Evolutionary conservation across 2,888 invertebrate genomes (phyloP), one percentile per base, ranked within the genome.

Genomic region (Pollenia labialis): DNA sequence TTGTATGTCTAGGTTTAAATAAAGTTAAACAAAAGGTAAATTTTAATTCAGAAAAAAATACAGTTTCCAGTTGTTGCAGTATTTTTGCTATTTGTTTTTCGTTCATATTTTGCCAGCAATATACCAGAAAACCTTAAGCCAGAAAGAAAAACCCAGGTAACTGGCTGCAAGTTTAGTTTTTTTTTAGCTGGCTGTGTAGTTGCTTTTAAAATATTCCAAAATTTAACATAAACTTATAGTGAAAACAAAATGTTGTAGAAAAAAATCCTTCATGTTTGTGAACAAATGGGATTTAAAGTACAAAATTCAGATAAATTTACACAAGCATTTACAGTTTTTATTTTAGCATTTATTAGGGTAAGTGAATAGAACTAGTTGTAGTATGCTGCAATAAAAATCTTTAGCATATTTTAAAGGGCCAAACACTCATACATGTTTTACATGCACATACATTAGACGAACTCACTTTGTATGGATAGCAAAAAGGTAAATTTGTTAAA

Each of bases 241-340:
- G 42, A 74, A 48, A 81, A 74, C 72, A 81, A 75, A 74, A 74
- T 42, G 23, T 74, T 60, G 62, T 18, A 62, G 58, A 32, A 66
- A 71, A 79, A 82, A 82, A 81, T 87, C 72, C 75, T 80, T 66
- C 52, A 23, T 71, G 82, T 86, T 82, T 85, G 82, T 71, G 81
- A 66, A 76, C 85, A 85, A 87, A 82, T 87, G 85, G 85, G 85
- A 87, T 87, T 87, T 87, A 82, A 82, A 79, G 54, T 68, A 58
- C 69, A 66, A 58, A 56, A 64, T 42, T 40, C 23, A 66, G 4
- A 71, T 1, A 68, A 14, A 68, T 16, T 32, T 58, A 32, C 40
- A n/a, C 14, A 50, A 74, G 14, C 62, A 76, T 56, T 52, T 48
- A 11, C 32, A 16, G 50, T 32, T 42, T 52, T 44, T 68, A 16